Base-by-base conservation (phyloP, 2,797 vertebrate genomes). In the Periparus ater region DNA sequence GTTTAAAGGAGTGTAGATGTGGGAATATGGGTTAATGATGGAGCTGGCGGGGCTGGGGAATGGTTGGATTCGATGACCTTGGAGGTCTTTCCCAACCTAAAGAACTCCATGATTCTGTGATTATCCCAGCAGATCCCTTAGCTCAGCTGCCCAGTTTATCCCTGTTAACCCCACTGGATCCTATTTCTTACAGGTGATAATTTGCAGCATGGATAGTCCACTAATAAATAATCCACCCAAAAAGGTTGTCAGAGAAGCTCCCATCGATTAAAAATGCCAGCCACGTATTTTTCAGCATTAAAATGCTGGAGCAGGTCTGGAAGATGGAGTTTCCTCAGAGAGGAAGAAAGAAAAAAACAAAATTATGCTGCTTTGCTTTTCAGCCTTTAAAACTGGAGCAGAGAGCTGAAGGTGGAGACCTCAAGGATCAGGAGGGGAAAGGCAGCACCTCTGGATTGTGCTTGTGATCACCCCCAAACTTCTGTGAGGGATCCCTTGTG, bases 181-280 rank as follows among this genome's bases (percentile, higher is more conserved):
- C 8, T 30, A 1, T 36, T 65, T 65, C 17, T 55, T 7, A 4
- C 13, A 23, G 20, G 0, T 23, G n/a, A 48, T 42, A 17, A 3
- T 22, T 32, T 32, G 19, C 25, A 77, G 25, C 16, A 15, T 4
- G 13, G 30, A 48, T 19, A 19, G 9, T 65, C 58, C 20, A 1
- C n/a, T 76, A 34, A 50, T 17, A 68, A 73, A 45, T n/a, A 40
- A 38, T 68, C 32, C 25, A 16, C 63, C 7, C 29, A 38, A 61
- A 61, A 67, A 85, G 1, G 1, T 19, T 40, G 27, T 21, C 40
- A 75, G 29, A 16, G 42, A 29, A 72, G 5, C 6, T 60, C 30
- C 50, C 47, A 27, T 7, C 32, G 55, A 25, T 15, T 45, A 23
- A 51, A 91, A 91, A 76, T 21, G 2, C 15, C 27, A 53, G 10